Evolutionary conservation across 1,140 invertebrate species (phyloP), one percentile per base, ranked within the genome.

Genomic region (Aplysia californica): DNA sequence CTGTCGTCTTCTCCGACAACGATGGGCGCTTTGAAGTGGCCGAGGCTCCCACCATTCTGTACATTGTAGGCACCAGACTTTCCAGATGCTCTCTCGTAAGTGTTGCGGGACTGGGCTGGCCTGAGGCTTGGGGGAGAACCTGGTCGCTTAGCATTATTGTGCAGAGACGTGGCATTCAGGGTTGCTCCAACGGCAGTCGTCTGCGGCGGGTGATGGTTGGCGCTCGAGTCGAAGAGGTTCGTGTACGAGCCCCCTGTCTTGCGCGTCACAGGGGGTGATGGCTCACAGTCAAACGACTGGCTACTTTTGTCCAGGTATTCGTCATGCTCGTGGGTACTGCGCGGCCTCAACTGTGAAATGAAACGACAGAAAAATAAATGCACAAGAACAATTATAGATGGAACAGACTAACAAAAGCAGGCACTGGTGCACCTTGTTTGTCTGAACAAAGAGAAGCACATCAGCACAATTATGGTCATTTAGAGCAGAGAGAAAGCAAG

Each of bases 171-270:
- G 20, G 80, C 79, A 26, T 84, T 74, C 15, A 81, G 75, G 3
- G 78, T 59, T 5, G 83, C 82, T 31, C 80, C 81, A 29, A 83
- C 78, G 20, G 84, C 73, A 71, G 80, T 75, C 44, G 80, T 64
- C 39, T 74, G 59, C 61, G 41, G 38, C 31, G 33, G 35, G n/a
- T 71, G 66, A 18, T 78, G 50, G 75, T 74, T 83, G 79, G 80
- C 59, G 74, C 80, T 38, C 70, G 83, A 78, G 75, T 95, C 92
- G 91, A 97, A 97, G 90, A 98, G 95, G 91, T 97, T 98, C 83
- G 92, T 96, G 88, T 96, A 95, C 58, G 96, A 97, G 83, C 95
- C 96, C 80, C 96, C 95, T 81, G 95, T 76, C 70, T 85, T 85
- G 74, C 96, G 91, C 36, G 55, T 38, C 15, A 77, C 64, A 21